phyloP scores from a whole-genome alignment of 2,797 vertebrate genomes.

The Neosilurus hyrtlii region DNA sequence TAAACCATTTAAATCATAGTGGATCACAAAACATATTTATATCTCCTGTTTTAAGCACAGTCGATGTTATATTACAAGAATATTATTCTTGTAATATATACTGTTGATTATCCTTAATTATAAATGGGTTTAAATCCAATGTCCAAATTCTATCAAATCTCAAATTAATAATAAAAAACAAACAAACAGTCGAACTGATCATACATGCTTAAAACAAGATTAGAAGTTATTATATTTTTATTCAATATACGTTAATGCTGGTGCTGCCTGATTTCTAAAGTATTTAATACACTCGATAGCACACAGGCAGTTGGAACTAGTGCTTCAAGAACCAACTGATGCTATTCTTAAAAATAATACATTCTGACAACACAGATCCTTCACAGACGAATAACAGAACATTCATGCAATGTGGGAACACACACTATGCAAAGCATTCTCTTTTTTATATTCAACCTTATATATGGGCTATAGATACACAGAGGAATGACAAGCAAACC shows the following conservation, averaged over 20 bases:
- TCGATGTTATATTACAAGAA: not conserved
- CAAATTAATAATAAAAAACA: too few species aligned
- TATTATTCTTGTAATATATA: too few species aligned
- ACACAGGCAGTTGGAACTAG: not conserved
- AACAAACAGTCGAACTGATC: not conserved
- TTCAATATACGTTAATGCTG: not conserved
- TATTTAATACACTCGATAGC: not conserved
- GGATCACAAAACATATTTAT: not conserved
- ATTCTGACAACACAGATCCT: constrained; percentile 8
- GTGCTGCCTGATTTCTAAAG: not conserved
- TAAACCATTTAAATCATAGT: not conserved
- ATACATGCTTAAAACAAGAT: constrained; percentile 21
- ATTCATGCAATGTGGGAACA: constrained; percentile 41
- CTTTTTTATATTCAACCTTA: not conserved
- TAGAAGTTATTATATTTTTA: not conserved
- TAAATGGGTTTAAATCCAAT: not conserved
- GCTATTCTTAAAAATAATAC: not conserved
- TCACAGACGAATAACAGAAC: constrained; percentile 35
- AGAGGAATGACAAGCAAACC: not conserved
- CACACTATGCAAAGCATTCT: constrained; percentile 29
- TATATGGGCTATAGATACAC: not conserved
- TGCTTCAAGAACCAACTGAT: constrained; percentile 14
- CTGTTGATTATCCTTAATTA: not conserved
- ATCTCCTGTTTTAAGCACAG: constrained; percentile 10
- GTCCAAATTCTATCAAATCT: not conserved